Evolutionary conservation across 2,888 invertebrate species (phyloP).

Genomic region (Melinaea menophilus): DNA sequence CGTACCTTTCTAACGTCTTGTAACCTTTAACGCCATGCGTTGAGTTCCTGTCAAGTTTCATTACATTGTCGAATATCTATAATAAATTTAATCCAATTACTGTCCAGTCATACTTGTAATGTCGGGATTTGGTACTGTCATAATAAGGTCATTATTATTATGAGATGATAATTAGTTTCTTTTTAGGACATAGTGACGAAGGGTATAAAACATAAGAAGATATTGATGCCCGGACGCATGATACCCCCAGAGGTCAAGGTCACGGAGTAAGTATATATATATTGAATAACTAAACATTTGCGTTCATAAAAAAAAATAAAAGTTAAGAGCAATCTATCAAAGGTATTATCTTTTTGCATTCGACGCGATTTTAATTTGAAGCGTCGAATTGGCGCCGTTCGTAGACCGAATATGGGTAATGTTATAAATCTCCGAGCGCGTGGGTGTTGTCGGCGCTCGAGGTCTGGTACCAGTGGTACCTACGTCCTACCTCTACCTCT

Average conservation of each 20-base stretch:
- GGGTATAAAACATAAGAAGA: slow-evolving; percentile 63
- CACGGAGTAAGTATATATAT: slow-evolving; percentile 54
- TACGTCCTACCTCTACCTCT: slow-evolving; percentile 10
- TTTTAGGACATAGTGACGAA: slow-evolving; percentile 59
- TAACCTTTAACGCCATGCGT: slow-evolving; percentile 14
- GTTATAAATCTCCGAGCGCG: slow-evolving; percentile 67
- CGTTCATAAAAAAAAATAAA: slow-evolving; percentile 44
- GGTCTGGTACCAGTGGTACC: slow-evolving; percentile 34
- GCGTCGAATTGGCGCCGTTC: slow-evolving; percentile 75
- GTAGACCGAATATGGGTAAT: slow-evolving; percentile 74
- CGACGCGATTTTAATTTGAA: slow-evolving; percentile 69
- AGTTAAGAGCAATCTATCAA: slow-evolving; percentile 68
- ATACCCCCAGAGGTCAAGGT: slow-evolving; percentile 62
- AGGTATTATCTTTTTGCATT: slow-evolving; percentile 65
- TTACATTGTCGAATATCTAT: slow-evolving; percentile 27
- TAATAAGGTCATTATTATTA: slow-evolving; percentile 1
- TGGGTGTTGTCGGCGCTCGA: slow-evolving; percentile 58
- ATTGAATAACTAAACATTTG: not conserved
- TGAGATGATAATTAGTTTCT: not conserved
- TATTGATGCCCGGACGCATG: slow-evolving; percentile 63
- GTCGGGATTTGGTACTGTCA: slow-evolving; percentile 3
- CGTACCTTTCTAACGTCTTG: slow-evolving; percentile 4
- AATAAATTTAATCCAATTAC: slow-evolving; percentile 28
- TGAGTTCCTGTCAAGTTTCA: slow-evolving; percentile 24
- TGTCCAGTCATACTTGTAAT: slow-evolving; percentile 22